Percentiles rank a stretch among this genome's conserved stretches.
phyloP scores from a whole-genome alignment of 1,140 invertebrate species.

The Eumaeus atala region DNA sequence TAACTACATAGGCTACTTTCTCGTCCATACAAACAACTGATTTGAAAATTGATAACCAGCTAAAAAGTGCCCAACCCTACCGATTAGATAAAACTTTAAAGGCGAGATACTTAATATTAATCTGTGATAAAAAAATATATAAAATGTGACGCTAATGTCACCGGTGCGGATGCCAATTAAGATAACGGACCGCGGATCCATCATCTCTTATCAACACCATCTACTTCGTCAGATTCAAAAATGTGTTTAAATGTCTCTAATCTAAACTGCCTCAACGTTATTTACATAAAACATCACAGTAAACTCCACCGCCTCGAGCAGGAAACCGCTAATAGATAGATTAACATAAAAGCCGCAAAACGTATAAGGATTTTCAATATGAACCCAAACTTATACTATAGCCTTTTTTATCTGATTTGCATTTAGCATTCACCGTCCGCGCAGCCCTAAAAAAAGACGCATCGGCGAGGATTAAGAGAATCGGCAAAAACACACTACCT shows the following conservation, averaged over 20 bases:
- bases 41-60: too few relatives aligned
- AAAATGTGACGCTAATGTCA: too few relatives aligned
- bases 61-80: too few relatives aligned
- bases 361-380: conserved; percentile 18
- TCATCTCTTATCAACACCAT: too few relatives aligned
- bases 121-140: too few relatives aligned
- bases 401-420: conserved; percentile 27
- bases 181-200: too few relatives aligned
- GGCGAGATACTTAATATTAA: too few relatives aligned
- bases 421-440: conserved; percentile 37
- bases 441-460: conserved; percentile 40
- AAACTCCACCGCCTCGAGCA: background rate
- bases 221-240: too few relatives aligned
- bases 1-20: too few relatives aligned
- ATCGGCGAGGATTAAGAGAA: conserved; percentile 47
- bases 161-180: too few relatives aligned
- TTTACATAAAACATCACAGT: conserved; percentile 6
- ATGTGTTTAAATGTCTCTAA: conserved; percentile 1
- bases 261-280: conserved; percentile 15
- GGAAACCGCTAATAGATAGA: conserved; percentile 16
- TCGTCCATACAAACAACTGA: too few relatives aligned
- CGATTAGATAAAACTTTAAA: too few relatives aligned
- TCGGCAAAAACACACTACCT: conserved; percentile 61
- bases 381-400: conserved; percentile 19
- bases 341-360: conserved; percentile 17